phyloP scores from a whole-genome alignment of 2,113 vertebrate species.

The Callaeas wilsoni region DNA sequence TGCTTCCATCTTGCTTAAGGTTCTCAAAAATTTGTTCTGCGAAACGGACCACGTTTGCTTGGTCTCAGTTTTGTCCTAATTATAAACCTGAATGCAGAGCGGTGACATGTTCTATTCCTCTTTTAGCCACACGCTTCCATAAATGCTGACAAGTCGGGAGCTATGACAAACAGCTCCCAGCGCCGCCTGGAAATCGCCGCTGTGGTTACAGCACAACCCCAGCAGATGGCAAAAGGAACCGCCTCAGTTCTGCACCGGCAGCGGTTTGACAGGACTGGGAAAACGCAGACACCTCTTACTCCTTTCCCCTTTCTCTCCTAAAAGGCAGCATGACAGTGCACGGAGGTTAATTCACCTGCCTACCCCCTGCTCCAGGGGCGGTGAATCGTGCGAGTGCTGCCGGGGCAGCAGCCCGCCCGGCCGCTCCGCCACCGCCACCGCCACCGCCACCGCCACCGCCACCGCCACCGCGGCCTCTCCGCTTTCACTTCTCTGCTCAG shows the following conservation, averaged over 20 bases:
- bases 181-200: not conserved
- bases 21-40: conserved; percentile 25
- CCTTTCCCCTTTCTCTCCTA: too few relatives aligned
- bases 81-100: conserved; percentile 64
- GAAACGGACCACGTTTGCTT: not conserved
- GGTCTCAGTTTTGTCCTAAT: conserved; percentile 68
- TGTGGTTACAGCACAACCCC: not conserved
- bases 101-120: conserved; percentile 58
- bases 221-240: conserved; percentile 28
- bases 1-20: conserved; percentile 41
- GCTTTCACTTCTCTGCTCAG: fast-evolving
- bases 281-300: not conserved
- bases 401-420: fast-evolving
- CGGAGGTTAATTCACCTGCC: too few relatives aligned
- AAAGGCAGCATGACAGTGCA: fast-evolving
- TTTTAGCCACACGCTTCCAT: conserved; percentile 55
- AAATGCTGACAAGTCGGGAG: conserved; percentile 35
- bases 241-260: not conserved
- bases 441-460: too few relatives aligned
- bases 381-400: fast-evolving
- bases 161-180: not conserved
- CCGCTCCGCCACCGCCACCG: too few relatives aligned
- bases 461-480: too few relatives aligned
- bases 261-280: not conserved
- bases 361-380: fast-evolving